Conservation (phyloP, 2,797 vertebrate genomes). For the Apogon hyalosoma region DNA sequence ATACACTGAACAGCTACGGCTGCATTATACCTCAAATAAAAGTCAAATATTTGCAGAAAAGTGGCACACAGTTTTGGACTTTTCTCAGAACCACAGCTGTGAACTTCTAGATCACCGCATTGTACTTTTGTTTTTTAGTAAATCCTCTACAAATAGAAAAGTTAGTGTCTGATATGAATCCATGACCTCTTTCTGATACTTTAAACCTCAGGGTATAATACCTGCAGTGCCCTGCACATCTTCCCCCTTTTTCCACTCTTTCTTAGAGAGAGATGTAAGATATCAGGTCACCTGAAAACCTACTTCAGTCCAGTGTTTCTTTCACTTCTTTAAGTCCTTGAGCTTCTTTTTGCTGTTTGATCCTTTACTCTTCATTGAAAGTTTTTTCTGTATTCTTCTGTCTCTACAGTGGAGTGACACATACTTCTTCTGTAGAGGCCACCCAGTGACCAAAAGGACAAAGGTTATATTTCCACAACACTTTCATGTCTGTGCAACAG, state of each 20-base stretch:
- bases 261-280: constrained; percentile 12
- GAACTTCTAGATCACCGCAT: not conserved
- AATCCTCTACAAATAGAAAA: constrained; percentile 14
- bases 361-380: constrained; percentile 13
- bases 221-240: constrained; percentile 8
- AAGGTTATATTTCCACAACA: constrained; percentile 26
- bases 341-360: constrained; percentile 2
- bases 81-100: constrained; percentile 16
- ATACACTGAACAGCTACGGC: not conserved
- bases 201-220: constrained; percentile 14
- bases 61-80: no score
- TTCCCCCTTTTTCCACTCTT: constrained; percentile 2
- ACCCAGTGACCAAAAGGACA: constrained; percentile 13
- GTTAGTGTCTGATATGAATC: not conserved
- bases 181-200: constrained; percentile 30
- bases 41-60: not conserved
- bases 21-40: not conserved
- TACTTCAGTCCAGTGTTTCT: not conserved
- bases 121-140: constrained; percentile 21
- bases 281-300: constrained; percentile 20
- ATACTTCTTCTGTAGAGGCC: constrained; percentile 5
- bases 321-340: constrained; percentile 13
- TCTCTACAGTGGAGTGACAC: no score
- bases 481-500: constrained; percentile 6
- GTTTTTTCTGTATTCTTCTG: not conserved